Conservation (phyloP, 1,140 invertebrate genomes). For the Aleiodes sp. region DNA sequence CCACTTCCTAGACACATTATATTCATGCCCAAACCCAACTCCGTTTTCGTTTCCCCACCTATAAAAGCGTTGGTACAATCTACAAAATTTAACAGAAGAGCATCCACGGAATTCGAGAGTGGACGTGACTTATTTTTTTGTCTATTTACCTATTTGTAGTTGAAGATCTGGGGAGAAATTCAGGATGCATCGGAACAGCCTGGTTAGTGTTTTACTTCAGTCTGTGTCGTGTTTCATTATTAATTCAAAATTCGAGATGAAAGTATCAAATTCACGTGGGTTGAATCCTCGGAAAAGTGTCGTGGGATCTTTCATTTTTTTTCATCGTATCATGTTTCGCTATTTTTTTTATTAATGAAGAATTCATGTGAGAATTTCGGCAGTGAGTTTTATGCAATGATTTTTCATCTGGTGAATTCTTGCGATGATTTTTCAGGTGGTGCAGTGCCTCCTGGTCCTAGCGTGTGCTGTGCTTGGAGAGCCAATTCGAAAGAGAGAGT, state of each 20-base stretch:
- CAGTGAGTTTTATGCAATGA: conserved; percentile 27
- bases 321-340: not conserved
- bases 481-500: conserved; percentile 60
- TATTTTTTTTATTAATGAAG: not conserved
- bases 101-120: conserved; percentile 18
- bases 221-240: not conserved
- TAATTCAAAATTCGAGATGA: not conserved
- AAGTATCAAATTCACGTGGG: not conserved
- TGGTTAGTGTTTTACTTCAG: conserved; percentile 22
- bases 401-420: conserved; percentile 7
- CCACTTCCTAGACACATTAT: not conserved
- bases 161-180: not conserved
- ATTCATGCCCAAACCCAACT: conserved; percentile 1
- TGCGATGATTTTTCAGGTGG: conserved; percentile 54
- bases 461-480: conserved; percentile 50
- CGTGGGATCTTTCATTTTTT: conserved; percentile 1
- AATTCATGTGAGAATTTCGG: conserved; percentile 22
- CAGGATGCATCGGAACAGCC: conserved; percentile 7
- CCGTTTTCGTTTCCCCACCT: conserved; percentile 10
- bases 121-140: conserved; percentile 10
- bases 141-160: not conserved
- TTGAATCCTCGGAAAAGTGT: conserved; percentile 21
- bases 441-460: conserved; percentile 56
- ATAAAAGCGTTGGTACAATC: not conserved
- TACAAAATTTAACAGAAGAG: conserved; percentile 27